Conservation (phyloP, 2,113 vertebrate genomes). For the Thryonomys swinderianus region DNA sequence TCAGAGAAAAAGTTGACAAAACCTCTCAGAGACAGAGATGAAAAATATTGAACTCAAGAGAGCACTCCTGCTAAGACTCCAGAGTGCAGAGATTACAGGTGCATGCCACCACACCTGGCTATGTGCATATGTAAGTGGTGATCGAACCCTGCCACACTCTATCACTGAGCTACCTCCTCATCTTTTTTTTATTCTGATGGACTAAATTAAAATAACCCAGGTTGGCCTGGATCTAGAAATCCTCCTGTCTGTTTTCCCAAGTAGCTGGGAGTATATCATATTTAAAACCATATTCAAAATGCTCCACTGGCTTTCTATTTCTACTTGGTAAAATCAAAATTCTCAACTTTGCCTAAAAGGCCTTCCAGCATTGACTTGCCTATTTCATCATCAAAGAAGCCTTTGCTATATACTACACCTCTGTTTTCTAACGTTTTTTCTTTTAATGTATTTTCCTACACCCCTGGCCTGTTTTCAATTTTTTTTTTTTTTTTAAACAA, state of each 20-base stretch:
- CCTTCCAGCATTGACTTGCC: not conserved
- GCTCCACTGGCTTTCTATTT: not conserved
- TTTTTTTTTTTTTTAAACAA: not conserved
- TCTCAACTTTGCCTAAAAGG: not conserved
- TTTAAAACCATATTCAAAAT: constrained; percentile 1
- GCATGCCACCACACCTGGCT: not conserved
- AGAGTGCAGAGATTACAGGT: not conserved
- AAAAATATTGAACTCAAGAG: not conserved
- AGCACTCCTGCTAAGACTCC: not conserved
- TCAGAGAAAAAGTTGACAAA: not conserved
- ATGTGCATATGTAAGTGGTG: not conserved
- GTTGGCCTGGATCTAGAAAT: not conserved
- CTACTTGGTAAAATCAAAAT: not conserved
- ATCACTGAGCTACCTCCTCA: not conserved
- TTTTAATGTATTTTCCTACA: no score
- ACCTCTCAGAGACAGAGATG: not conserved
- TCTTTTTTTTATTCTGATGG: not conserved
- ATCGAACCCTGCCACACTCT: not conserved
- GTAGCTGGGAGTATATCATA: not conserved
- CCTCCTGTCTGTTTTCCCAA: not conserved
- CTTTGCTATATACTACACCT: not conserved
- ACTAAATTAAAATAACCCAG: not conserved
- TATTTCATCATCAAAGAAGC: not conserved
- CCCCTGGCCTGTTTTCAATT: no score
- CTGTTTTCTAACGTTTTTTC: no score